Base-by-base conservation (phyloP, 2,888 invertebrate species). In the Drosophila siamana region DNA sequence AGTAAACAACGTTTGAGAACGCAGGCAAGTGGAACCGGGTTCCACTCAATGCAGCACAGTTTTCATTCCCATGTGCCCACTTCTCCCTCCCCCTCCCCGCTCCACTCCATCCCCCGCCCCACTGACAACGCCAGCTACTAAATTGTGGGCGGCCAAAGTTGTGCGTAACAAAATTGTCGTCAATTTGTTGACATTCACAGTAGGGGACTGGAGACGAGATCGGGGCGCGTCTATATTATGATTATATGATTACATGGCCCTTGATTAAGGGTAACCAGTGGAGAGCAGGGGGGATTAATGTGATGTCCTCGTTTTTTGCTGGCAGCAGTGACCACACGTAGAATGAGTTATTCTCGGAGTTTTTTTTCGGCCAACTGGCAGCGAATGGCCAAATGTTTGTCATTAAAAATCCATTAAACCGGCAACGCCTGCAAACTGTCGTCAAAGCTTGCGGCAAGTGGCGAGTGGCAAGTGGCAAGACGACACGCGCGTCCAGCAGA, bases 351-450 rank as follows among this genome's bases (percentile, higher is more conserved):
- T 86, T 82, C 80, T 79, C 19, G 19, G 19, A 19, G 2, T 1
- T 77, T 70, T 72, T 65, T 77, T 77, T 51, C 19, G 36, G 56
- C 46, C 72, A 76, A 70, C 65, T 60, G 61, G 43, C 52, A 9
- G 15, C 19, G 16, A 26, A 38, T 59, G 52, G 47, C 63, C 78
- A 75, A 72, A 69, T 67, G 66, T 5, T 67, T 78, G 86, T 88
- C 88, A 86, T 86, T 86, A 86, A 86, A 86, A 88, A 75, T 50
- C 74, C 85, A 86, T 86, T 86, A 86, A 73, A 76, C 43, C 38
- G 36, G 41, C 50, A 33, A 57, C 78, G 68, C 60, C 67, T 74
- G 63, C 73, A 73, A 73, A 73, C 74, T 75, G 82, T 82, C 54
- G 75, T 81, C 72, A 69, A 69, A 65, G 68, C 51, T 80, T 84